Evolutionary conservation across 1,140 invertebrate species (phyloP).

Genomic region (Drosophila auraria): DNA sequence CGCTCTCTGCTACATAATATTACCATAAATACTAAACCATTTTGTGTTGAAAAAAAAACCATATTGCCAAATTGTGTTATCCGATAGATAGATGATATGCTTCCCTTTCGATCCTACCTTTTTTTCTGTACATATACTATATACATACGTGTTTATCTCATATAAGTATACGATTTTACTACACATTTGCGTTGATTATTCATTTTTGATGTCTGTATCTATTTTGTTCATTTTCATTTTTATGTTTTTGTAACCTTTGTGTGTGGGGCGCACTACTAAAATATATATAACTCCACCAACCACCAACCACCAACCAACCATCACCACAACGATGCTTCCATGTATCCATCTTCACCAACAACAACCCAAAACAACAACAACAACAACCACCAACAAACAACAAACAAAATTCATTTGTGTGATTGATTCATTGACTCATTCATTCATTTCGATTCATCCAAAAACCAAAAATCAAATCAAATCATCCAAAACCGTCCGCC

Average conservation of each 20-base stretch:
- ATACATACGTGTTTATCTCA: slow-evolving; percentile 30
- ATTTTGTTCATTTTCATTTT: slow-evolving; percentile 80
- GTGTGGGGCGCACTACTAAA: slow-evolving; percentile 77
- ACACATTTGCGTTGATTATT: slow-evolving; percentile 23
- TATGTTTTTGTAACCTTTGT: slow-evolving; percentile 77
- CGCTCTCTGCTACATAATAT: slow-evolving; percentile 5
- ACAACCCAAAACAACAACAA: slow-evolving; percentile 34
- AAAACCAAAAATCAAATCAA: slow-evolving; percentile 27
- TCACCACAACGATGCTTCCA: slow-evolving; percentile 54
- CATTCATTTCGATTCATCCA: slow-evolving; percentile 74
- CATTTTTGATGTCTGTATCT: slow-evolving; percentile 55
- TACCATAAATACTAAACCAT: neutral
- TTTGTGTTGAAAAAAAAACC: slow-evolving; percentile 13
- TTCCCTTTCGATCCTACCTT: slow-evolving; percentile 2
- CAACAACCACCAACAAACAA: slow-evolving; percentile 29
- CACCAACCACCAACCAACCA: slow-evolving; percentile 41
- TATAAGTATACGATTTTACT: slow-evolving; percentile 29
- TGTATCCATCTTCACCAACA: slow-evolving; percentile 45
- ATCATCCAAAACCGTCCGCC: slow-evolving; percentile 52
- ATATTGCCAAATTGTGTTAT: slow-evolving; percentile 20
- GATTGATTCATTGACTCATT: slow-evolving; percentile 75
- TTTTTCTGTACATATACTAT: slow-evolving; percentile 25
- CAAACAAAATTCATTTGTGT: slow-evolving; percentile 53
- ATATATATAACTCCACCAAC: slow-evolving; percentile 56
- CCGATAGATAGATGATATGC: slow-evolving; percentile 21